Evolutionary conservation across 2,113 vertebrate genomes (phyloP), one percentile per base, ranked within the genome.

Genomic region (Machaerirhynchus nigripectus): DNA sequence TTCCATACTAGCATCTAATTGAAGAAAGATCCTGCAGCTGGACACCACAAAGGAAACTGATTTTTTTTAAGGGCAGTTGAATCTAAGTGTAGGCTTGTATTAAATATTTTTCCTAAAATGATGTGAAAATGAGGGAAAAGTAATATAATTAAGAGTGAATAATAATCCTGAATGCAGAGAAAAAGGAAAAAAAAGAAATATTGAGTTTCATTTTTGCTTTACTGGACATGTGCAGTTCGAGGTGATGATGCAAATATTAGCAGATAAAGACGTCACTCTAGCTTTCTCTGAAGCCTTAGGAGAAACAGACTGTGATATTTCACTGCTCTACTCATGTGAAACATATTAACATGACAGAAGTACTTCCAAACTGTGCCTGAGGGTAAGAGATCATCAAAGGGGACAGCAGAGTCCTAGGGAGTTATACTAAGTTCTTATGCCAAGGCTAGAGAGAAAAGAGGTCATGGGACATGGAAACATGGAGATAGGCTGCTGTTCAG

Each of bases 391-490:
- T 84, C 92, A 78, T 53, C 79, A 87, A 88, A 88, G 44, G 64
- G 49, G 86, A 88, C 47, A 71, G 52, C 31, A 77, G 79, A 63
- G 87, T 92, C 79, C 95, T 78, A 60, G 53, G 60, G 83, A 81
- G 76, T 92, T 69, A 30, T 4, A 53, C 82, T 83, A 95, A 94
- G 90, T 95, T 93, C 89, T 86, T 57, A 57, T 81, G 75, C 80
- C 92, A 94, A 96, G 95, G 83, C 90, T 87, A 67, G 59, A 69
- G 86, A 95, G 85, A 88, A 92, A 75, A 94, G 79, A 96, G 93
- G 95, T 93, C 88, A 93, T 64, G 86, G 80, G 93, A 97, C 90
- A 84, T 53, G 83, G 68, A 88, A 91, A 37, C 3, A 0, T 24
- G 59, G 64, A 95, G 89, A 79, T 84, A 40, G 70, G 76, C 92